Base-by-base conservation (phyloP, 2,113 vertebrate genomes). In the Procapra przewalskii region DNA sequence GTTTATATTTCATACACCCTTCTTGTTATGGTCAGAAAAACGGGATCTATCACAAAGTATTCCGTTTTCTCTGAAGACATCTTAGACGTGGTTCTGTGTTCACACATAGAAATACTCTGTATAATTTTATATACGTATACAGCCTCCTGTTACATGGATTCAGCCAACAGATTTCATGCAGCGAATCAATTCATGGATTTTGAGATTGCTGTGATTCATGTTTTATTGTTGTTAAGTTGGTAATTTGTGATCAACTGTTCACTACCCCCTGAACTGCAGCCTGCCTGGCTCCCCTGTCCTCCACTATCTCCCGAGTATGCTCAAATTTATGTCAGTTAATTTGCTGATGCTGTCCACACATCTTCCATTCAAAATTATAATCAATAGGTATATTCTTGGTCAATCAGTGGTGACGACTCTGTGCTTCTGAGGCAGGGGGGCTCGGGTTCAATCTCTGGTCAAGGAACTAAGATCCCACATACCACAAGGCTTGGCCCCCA, bases 391-490 rank as follows among this genome's bases (percentile, higher is more conserved):
- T 36, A 40, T 12, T 12, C 19, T 6, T 40, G 67, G 67, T 1
- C 67, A 36, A 5, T 71, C 10, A 12, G 67, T 36, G 67, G n/a
- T 71, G 40, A 23, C 0, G n/a, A 71, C 67, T 71, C 9, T 71
- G 5, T 40, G n/a, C n/a, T 71, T 36, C n/a, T 0, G 1, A 36
- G 0, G 0, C n/a, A 40, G 19, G 19, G 45, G n/a, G 67, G 5
- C n/a, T 23, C n/a, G 40, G 9, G 7, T 71, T 71, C 67, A 40
- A 6, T 71, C 5, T 3, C n/a, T 40, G n/a, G 19, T 40, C n/a
- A 40, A 71, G 19, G 67, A 71, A 23, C n/a, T 23, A 40, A 71
- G n/a, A 71, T 71, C 67, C 19, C n/a, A 40, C n/a, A 12, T 12
- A 19, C 9, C 67, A 21, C 40, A n/a, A 71, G n/a, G 19, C 10